phyloP scores from a whole-genome alignment of 2,888 invertebrate genomes.

The Lymantria monacha region DNA sequence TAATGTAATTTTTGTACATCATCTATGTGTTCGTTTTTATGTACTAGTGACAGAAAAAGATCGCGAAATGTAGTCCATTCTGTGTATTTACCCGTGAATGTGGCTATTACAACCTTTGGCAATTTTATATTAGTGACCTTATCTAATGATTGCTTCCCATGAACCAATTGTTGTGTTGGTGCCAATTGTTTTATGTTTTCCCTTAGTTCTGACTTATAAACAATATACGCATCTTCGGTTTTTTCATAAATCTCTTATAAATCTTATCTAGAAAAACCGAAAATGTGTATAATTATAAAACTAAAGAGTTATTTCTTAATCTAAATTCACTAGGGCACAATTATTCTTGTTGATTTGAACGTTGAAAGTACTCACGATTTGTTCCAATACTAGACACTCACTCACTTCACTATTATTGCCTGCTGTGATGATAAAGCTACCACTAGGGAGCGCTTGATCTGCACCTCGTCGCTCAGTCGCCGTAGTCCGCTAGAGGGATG shows the following conservation, averaged over 20 bases:
- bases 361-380: too few species aligned
- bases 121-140: background rate
- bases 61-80: conserved; percentile 1
- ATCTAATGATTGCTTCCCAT: background rate
- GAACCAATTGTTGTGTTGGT: background rate
- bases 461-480: too few species aligned
- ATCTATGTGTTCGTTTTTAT: background rate
- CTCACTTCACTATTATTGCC: background rate
- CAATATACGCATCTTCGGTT: background rate
- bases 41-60: background rate
- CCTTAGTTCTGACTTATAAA: background rate
- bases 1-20: conserved; percentile 2
- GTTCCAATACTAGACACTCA: too few species aligned
- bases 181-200: background rate
- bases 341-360: too few species aligned
- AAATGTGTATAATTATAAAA: background rate
- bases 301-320: background rate
- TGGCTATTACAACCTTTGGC: background rate
- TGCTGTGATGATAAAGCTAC: background rate
- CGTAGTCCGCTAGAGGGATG: too few species aligned
- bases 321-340: background rate
- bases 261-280: background rate
- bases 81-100: background rate
- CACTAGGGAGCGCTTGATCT: background rate
- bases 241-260: background rate